Conservation (phyloP, 2,797 vertebrate species). For the Sciurus vulgaris region DNA sequence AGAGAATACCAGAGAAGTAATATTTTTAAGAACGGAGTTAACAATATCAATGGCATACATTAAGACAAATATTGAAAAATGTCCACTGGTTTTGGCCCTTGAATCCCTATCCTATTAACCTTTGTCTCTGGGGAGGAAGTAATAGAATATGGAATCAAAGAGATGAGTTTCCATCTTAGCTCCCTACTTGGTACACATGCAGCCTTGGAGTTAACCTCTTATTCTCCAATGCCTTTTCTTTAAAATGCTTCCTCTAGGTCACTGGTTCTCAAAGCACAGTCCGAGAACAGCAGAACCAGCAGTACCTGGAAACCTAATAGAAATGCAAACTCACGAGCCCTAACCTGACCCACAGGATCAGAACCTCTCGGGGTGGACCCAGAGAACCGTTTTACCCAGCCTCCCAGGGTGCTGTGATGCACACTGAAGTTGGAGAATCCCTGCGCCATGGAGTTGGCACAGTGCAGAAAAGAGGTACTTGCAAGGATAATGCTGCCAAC, state of each 20-base stretch:
- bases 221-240: not conserved
- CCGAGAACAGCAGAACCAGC: not conserved
- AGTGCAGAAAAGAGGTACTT: not conserved
- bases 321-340: not conserved
- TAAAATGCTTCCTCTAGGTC: not conserved
- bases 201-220: not conserved
- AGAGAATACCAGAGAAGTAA: not conserved
- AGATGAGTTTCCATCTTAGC: not conserved
- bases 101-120: not conserved
- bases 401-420: not conserved
- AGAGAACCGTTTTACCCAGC: not conserved
- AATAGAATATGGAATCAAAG: not conserved
- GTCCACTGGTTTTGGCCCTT: not conserved
- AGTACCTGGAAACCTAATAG: not conserved
- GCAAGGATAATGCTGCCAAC: not conserved
- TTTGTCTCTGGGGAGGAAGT: not conserved
- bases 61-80: not conserved
- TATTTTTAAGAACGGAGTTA: not conserved
- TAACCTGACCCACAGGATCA: not conserved
- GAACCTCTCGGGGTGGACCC: not conserved
- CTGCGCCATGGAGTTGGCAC: not conserved
- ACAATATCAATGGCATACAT: not conserved
- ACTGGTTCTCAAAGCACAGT: not conserved
- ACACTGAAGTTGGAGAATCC: not conserved
- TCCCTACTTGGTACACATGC: not conserved